Evolutionary conservation across 1,140 invertebrate species (phyloP), one percentile per base, ranked within the genome.

Genomic region (Cyrtorhinus lividipennis): DNA sequence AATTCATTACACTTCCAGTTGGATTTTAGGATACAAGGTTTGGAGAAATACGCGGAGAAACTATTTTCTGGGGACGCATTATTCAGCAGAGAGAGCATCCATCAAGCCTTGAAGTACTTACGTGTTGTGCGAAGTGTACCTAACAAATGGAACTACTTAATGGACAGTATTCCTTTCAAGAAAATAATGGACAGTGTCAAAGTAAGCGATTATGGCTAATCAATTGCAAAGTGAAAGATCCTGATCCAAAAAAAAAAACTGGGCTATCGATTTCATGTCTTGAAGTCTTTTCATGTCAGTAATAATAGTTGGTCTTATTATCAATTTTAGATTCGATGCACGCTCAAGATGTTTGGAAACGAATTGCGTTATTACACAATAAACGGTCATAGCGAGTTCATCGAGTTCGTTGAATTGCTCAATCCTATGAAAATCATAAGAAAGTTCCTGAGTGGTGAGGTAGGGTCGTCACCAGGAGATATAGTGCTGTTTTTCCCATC

Each of bases 11-110:
- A 57, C 13, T 74, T 76, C 58, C 71, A 87, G 82, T 74, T 86
- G 25, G 84, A 84, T 64, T 81, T 85, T 15, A 79, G 91, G 30
- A 77, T 84, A 8, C 88, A 95, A 74, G 92, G 90, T 24, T 82
- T 95, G 59, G 92, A 96, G 71, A 80, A 82, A 65, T 84, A 91
- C 69, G 79, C 90, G 20, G 89, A 92, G 72, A 80, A 80, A 26
- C 75, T 90, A 24, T 92, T 95, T 69, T 87, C 86, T 0, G 81
- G 83, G 0, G 79, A 83, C 64, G 86, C 87, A 2, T 79, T 82
- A 0, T 78, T 87, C 1, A 85, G 79, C 65, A 79, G 80, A 24
- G 77, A 82, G 53, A 79, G 81, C 68, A 70, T 84, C 13, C 76
- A 78, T 15, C 76, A 81, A 64, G 80, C 81, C 67, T 71, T 85